These are phyloP conservation scores for Siderastrea siderea DNA, from an alignment of 92 coral and sea anemone species.

Conservation along the genomic window DNA sequence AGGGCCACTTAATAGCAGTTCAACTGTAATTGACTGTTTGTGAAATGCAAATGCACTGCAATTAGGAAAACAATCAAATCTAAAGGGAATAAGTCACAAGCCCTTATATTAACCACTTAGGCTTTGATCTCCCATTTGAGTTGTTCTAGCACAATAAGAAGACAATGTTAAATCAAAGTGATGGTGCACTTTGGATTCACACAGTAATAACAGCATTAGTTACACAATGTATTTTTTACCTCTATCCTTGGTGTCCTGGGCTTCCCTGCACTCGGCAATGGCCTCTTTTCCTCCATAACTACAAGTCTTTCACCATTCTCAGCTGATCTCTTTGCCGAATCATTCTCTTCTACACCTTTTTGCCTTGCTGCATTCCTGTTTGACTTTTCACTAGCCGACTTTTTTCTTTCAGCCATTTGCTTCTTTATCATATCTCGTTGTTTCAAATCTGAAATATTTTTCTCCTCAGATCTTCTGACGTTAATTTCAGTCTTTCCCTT, in stretches of 20 bases:
- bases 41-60: too few relatives aligned
- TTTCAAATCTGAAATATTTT: constrained; percentile 44
- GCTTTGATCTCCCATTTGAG: too few relatives aligned
- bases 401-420: constrained; percentile 79
- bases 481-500: constrained; percentile 70
- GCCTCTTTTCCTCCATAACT: constrained; percentile 51
- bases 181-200: too few relatives aligned
- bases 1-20: too few relatives aligned
- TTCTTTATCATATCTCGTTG: constrained; percentile 73
- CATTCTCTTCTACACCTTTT: constrained; percentile 4
- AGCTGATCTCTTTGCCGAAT: neutral
- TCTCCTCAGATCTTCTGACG: constrained; percentile 42
- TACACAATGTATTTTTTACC: neutral
- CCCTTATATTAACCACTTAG: too few relatives aligned
- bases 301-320: constrained; percentile 5
- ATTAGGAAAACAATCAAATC: too few relatives aligned
- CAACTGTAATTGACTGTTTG: too few relatives aligned
- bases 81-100: too few relatives aligned
- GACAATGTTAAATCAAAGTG: too few relatives aligned
- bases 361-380: constrained; percentile 8
- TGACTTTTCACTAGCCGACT: constrained; percentile 27
- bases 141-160: too few relatives aligned
- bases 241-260: constrained; percentile 60
- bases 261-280: constrained; percentile 50
- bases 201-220: too few relatives aligned